A percentile compares a stretch with the other conserved stretches of the same genome.
These are phyloP conservation scores for Danaus melanippus DNA, from an alignment of 1,140 invertebrate genomes.

Conservation along the genomic window DNA sequence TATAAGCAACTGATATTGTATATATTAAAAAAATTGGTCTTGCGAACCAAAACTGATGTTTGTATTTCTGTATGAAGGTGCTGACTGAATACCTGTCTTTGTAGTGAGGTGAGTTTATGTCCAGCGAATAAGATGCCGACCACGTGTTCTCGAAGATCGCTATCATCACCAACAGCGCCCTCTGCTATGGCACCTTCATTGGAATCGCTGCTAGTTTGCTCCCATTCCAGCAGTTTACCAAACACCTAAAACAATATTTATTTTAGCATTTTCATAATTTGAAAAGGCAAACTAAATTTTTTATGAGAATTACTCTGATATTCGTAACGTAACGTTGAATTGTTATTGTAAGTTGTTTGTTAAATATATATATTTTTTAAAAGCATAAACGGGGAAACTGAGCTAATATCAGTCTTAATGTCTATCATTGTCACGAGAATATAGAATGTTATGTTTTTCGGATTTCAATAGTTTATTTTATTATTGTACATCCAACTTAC, in stretches of 20 bases:
- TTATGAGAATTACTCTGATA: too few relatives aligned
- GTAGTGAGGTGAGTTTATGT: conserved; percentile 93
- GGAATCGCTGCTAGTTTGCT: conserved; percentile 39
- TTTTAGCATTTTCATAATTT: neutral
- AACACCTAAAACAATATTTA: conserved; percentile 79
- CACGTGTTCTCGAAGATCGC: conserved; percentile 95
- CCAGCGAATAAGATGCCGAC: conserved; percentile 96
- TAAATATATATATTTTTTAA: too few relatives aligned
- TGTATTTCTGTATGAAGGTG: neutral
- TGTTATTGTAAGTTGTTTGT: too few relatives aligned
- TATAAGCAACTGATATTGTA: too few relatives aligned
- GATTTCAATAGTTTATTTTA: too few relatives aligned
- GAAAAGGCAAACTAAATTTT: too few relatives aligned
- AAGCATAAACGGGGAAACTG: too few relatives aligned
- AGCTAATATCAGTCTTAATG: too few relatives aligned
- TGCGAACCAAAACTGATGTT: neutral
- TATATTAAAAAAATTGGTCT: neutral
- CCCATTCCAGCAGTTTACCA: conserved; percentile 84
- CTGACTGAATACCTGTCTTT: conserved; percentile 84
- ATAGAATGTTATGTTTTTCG: too few relatives aligned
- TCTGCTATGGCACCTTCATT: conserved; percentile 49
- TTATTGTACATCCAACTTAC: too few relatives aligned
- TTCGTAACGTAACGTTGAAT: too few relatives aligned
- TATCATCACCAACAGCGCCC: conserved; percentile 76
- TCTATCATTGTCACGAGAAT: too few relatives aligned